Evolutionary conservation across 1,140 invertebrate genomes (phyloP), one percentile per base, ranked within the genome.

Genomic region (Cydia fagiglandana): DNA sequence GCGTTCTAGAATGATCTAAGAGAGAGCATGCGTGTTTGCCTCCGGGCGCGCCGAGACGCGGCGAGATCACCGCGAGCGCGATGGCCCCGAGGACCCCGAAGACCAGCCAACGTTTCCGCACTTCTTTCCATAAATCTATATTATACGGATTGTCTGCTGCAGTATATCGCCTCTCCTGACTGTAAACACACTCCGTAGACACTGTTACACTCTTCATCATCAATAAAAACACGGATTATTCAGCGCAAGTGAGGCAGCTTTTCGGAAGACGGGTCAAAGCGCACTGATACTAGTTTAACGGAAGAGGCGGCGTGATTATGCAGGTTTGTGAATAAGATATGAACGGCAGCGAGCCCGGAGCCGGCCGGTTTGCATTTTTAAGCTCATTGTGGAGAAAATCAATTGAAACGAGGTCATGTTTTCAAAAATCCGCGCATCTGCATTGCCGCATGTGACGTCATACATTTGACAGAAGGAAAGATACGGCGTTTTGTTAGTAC

Each of bases 1-100:
- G 87, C 83, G 73, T 83, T 88, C 86, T 90, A 89, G 80, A 76
- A 84, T 84, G 82, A 86, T 84, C 83, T 85, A 87, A 82, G 79
- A 83, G 77, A 86, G 83, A 88, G 75, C 90, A 91, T 91, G 89
- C 90, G 82, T 64, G 80, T 90, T 91, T 92, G 89, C 90, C 90
- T 92, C 90, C 90, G 61, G 80, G 80, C 74, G 87, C 88, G 64
- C 90, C 90, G 15, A 87, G 64, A 7, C 78, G 81, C 10, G 90
- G 88, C 64, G 83, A 78, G 30, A 90, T 20, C 7, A 90, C 88
- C 4, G 90, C 89, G 9, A 84, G 64, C 0, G 83, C 78, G 41
- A 88, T 81, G 0, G 84, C 78, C 0, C 75, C 50, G 9, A 91
- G 77, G 0, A 90, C 86, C 13, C 88, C 90, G 3, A 83, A 75